These are phyloP conservation scores for Aurelia coerulea DNA, from an alignment of 30 jellyfish, hydroid and myxozoan species.

Conservation along the genomic window DNA sequence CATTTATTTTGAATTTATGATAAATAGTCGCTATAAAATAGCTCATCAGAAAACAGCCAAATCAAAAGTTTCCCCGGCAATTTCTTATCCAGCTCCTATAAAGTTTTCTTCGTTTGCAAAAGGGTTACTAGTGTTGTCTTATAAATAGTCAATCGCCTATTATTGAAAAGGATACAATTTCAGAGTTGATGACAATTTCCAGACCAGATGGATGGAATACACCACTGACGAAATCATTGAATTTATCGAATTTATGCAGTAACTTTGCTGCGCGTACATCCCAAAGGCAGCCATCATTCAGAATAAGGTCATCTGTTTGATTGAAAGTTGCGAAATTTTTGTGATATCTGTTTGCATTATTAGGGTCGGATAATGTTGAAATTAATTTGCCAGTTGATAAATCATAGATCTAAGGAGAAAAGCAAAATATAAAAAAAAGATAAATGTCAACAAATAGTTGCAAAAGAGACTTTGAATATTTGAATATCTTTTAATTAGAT, in stretches of 20 bases:
- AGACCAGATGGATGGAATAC: constrained; percentile 96
- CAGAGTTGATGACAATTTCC: constrained; percentile 91
- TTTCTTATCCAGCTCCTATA: no score
- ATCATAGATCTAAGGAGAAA: constrained; percentile 78
- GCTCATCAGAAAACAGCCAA: no score
- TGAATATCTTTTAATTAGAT: no score
- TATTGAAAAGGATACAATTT: constrained; percentile 86
- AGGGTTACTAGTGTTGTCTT: no score
- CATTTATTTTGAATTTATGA: no score
- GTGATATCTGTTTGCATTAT: constrained; percentile 59
- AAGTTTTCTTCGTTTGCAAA: no score
- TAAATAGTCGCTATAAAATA: no score
- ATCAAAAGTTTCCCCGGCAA: no score
- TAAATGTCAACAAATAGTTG: neutral
- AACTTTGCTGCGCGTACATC: constrained; percentile 87
- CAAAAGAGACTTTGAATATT: neutral
- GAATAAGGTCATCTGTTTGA: constrained; percentile 84
- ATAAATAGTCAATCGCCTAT: no score
- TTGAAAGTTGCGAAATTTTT: constrained; percentile 83
- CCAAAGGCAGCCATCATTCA: constrained; percentile 98
- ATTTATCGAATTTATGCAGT: constrained; percentile 91
- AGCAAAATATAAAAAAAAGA: neutral
- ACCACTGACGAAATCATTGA: constrained; percentile 93
- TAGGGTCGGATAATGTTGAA: constrained; percentile 73
- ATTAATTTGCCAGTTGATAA: constrained; percentile 70